These are phyloP conservation scores for Barbus barbus DNA, from an alignment of 2,113 vertebrate genomes.

Conservation along the genomic window DNA sequence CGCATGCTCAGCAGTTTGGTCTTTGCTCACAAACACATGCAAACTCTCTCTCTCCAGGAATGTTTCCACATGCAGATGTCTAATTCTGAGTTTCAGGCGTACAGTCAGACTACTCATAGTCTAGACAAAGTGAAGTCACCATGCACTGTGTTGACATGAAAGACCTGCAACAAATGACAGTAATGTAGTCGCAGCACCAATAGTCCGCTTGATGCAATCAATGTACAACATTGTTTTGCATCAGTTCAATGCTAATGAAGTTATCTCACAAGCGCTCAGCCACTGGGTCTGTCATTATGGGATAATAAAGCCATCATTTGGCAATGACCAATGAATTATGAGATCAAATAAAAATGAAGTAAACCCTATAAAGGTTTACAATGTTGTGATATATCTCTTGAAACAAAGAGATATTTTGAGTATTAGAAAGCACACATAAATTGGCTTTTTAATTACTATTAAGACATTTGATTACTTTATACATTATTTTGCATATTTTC, in stretches of 20 bases:
- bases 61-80: neutral
- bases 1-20: neutral
- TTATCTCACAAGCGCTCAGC: conserved; percentile 69
- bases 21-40: neutral
- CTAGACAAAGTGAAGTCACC: conserved; percentile 25
- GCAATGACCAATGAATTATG: conserved; percentile 48
- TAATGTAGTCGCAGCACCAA: conserved; percentile 64
- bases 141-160: conserved; percentile 62
- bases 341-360: conserved; percentile 32
- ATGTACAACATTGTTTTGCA: conserved; percentile 70
- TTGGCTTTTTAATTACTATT: neutral
- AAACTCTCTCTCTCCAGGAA: neutral
- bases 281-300: conserved; percentile 46
- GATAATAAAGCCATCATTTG: conserved; percentile 54
- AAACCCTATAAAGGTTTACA: neutral
- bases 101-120: conserved; percentile 6
- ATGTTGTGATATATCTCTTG: conserved; percentile 14
- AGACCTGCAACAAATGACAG: conserved; percentile 59
- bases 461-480: neutral
- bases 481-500: neutral
- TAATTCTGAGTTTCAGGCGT: too few relatives aligned
- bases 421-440: neutral
- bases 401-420: neutral
- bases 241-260: conserved; percentile 74
- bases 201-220: conserved; percentile 53